Percentiles rank a stretch among this genome's conserved stretches.
These are phyloP conservation scores for Micrastur ruficollis DNA, from an alignment of 2,797 vertebrate genomes.

Conservation along the genomic window DNA sequence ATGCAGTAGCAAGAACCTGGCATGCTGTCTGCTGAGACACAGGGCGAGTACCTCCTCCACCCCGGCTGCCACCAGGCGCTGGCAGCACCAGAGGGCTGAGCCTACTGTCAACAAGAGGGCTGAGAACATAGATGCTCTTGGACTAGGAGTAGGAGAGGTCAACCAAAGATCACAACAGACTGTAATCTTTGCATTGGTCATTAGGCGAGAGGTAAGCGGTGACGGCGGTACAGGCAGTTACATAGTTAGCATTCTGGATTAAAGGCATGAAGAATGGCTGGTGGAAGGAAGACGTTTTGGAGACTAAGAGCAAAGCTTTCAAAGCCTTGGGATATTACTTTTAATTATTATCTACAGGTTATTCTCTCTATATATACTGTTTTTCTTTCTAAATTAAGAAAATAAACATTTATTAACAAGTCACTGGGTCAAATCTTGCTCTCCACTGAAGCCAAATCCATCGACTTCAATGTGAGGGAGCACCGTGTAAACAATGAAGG, in stretches of 20 bases:
- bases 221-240: not conserved
- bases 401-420: slow-evolving; percentile 69
- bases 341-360: slow-evolving; percentile 50
- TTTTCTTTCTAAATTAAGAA: slow-evolving; percentile 65
- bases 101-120: not conserved
- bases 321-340: slow-evolving; percentile 30
- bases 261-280: slow-evolving; percentile 46
- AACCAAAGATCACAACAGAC: not conserved
- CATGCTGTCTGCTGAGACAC: not conserved
- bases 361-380: slow-evolving; percentile 51
- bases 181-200: not conserved
- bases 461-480: slow-evolving; percentile 19
- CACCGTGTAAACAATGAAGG: slow-evolving; percentile 18
- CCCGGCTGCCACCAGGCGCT: fast-evolving
- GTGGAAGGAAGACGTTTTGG: not conserved
- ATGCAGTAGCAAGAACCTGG: not conserved
- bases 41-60: not conserved
- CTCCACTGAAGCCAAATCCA: slow-evolving; percentile 14
- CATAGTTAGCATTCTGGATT: not conserved
- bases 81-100: not conserved
- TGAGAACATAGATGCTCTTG: not conserved
- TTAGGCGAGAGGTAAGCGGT: not conserved
- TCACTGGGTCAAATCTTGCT: slow-evolving; percentile 50
- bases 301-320: slow-evolving; percentile 18
- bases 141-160: not conserved